Evolutionary conservation across 2,113 vertebrate genomes (phyloP).

Genomic region (Dromiciops gliroides): DNA sequence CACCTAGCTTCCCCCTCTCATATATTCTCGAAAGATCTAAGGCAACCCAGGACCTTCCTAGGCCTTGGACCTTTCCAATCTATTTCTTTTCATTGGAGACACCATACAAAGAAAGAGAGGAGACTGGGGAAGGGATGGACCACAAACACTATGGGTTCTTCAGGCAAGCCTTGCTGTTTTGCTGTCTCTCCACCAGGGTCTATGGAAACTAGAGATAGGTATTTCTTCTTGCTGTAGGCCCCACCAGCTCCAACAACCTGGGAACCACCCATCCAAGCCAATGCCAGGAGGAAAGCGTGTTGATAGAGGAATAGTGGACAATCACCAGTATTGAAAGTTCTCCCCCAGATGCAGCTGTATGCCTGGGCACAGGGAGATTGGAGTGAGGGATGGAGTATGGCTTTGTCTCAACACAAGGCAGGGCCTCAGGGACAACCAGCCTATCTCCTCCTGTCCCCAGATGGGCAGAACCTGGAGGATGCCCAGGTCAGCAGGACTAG

Average conservation of each 20-base stretch:
- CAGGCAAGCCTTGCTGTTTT: neutral
- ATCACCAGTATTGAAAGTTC: neutral
- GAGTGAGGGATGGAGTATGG: neutral
- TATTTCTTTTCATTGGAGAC: neutral
- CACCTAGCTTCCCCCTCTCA: no score
- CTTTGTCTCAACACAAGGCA: neutral
- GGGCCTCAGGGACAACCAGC: neutral
- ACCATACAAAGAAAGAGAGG: neutral
- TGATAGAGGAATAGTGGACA: neutral
- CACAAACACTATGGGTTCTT: neutral
- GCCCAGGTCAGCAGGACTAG: neutral
- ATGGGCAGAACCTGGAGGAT: no score
- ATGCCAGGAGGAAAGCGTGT: neutral
- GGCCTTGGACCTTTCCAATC: neutral
- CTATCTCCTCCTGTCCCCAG: neutral
- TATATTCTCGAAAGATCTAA: no score
- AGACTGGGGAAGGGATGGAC: neutral
- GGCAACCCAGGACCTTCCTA: neutral
- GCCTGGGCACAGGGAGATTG: neutral
- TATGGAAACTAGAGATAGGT: neutral
- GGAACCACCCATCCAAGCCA: neutral
- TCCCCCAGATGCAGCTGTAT: neutral
- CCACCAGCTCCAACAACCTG: neutral
- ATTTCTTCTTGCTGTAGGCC: neutral
- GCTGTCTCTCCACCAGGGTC: neutral